Evolutionary conservation across 2,113 vertebrate species (phyloP), one percentile per base, ranked within the genome.

Genomic region (Megaceryle torquata): DNA sequence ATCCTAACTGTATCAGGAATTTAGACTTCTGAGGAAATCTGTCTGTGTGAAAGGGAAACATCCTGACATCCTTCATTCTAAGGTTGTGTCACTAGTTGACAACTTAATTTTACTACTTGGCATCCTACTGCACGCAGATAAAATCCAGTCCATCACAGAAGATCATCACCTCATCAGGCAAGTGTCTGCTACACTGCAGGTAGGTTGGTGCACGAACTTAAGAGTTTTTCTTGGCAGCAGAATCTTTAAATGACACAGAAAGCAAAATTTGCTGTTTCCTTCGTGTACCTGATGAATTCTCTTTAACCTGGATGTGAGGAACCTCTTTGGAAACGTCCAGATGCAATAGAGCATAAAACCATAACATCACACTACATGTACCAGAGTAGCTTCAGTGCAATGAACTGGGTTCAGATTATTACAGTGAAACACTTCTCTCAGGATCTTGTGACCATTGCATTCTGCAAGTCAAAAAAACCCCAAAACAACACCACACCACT

Each of bases 181-280:
- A 44, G 6, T 5, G 3, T 31, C 63, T 81, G 63, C 31, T 63
- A 21, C 48, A 19, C 1, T 33, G 61, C 77, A 65, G 15, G 24
- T 8, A 18, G 43, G 37, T 26, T 15, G 2, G 14, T 10, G 13
- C n/a, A 22, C 25, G 76, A 89, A 39, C 15, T 19, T 18, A 53
- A 71, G 10, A 25, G 46, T 31, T 91, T 28, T 50, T 35, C n/a
- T 59, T 26, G 60, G 15, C 33, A 88, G 54, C 54, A 33, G 72
- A 90, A 67, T 86, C 35, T 72, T 94, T 81, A 46, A 82, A 82
- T 44, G 71, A 20, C 15, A 64, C 19, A 80, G 64, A 53, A 75
- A 83, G 63, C 39, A 91, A 82, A 81, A 81, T 4, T 29, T 14
- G 74, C 2, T 15, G 11, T 53, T 81, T 46, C 56, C 75, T 63